Evolutionary conservation across 2,888 invertebrate genomes (phyloP), one percentile per base, ranked within the genome.

Genomic region (Orthonevra nobilis): DNA sequence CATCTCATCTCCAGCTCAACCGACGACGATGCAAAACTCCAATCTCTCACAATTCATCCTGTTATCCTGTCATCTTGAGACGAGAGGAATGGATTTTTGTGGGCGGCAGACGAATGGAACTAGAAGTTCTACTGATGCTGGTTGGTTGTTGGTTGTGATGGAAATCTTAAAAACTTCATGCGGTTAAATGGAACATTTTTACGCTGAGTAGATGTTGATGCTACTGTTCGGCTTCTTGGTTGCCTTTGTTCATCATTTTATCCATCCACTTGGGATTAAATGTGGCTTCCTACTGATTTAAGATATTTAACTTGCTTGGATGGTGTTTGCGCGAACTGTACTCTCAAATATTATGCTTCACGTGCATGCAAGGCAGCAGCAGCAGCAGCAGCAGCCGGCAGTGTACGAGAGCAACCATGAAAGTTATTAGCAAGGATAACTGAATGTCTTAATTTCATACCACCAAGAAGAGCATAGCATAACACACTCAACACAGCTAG

Each of bases 161-260:
- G 42, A 44, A 72, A 73, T 79, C 79, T 79, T 73, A 61, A 79
- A 79, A 73, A 61, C 73, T 79, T 79, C 66, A 79, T 79, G 64
- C 61, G 73, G 79, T 79, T 79, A 73, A 73, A 73, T 68, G 61
- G 14, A 73, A 48, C 42, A 68, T 68, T 79, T 66, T 68, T 73
- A 73, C 52, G 54, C 30, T 61, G 15, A 6, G 10, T 17, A 28
- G 38, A 10, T 58, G 36, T 52, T 58, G 19, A 40, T 56, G 17
- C 28, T 42, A 12, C 26, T 7, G 34, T 38, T 19, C 23, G 32
- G 19, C 23, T 64, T 19, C 50, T 36, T 50, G 40, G n/a, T 14
- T 30, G 52, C 30, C 60, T 64, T 77, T 70, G 70, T 70, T 73
- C 19, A 10, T 19, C 12, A 34, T 34, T 46, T 46, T 40, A 42